Percentiles rank a stretch among this genome's conserved stretches.
Conservation (phyloP, 1,140 invertebrate species). For the Planococcus citri region DNA sequence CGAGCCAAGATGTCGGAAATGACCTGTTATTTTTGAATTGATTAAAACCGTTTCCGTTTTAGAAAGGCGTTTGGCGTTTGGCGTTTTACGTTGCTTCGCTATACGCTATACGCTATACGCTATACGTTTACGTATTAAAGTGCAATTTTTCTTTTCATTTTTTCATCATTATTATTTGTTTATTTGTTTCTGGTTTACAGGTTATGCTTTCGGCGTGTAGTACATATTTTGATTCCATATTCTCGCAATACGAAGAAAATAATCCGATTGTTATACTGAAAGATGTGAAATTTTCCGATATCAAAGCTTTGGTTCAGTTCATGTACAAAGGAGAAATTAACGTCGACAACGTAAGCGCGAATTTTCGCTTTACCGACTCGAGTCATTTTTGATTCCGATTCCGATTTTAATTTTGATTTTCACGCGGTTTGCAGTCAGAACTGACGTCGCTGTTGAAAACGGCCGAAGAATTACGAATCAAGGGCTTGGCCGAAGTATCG, state of each 20-base stretch:
- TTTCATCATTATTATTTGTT: not conserved
- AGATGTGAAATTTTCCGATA: conserved; percentile 69
- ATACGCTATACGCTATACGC: no score
- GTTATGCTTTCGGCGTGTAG: conserved; percentile 65
- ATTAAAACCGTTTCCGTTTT: conserved; percentile 1
- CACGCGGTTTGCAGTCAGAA: conserved; percentile 47
- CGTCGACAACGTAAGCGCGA: conserved; percentile 69
- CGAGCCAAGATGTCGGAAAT: not conserved
- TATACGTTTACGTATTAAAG: not conserved
- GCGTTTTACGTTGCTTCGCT: not conserved
- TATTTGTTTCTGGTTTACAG: conserved; percentile 35
- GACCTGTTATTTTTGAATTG: conserved; percentile 4
- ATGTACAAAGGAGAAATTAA: conserved; percentile 95
- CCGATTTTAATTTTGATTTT: not conserved
- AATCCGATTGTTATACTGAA: conserved; percentile 74
- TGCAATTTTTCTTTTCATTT: not conserved
- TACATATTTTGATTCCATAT: conserved; percentile 74
- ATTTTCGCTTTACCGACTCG: no score
- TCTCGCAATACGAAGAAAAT: conserved; percentile 77
- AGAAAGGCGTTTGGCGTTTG: not conserved
- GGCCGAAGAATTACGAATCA: conserved; percentile 79
- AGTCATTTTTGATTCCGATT: not conserved
- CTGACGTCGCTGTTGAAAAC: conserved; percentile 75
- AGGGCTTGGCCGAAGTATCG: conserved; percentile 77
- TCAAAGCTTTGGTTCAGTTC: conserved; percentile 77